A percentile compares a stretch with the other conserved stretches of the same genome.
Conservation (phyloP, 2,797 vertebrate species). For the Xiphophorus birchmanni region DNA sequence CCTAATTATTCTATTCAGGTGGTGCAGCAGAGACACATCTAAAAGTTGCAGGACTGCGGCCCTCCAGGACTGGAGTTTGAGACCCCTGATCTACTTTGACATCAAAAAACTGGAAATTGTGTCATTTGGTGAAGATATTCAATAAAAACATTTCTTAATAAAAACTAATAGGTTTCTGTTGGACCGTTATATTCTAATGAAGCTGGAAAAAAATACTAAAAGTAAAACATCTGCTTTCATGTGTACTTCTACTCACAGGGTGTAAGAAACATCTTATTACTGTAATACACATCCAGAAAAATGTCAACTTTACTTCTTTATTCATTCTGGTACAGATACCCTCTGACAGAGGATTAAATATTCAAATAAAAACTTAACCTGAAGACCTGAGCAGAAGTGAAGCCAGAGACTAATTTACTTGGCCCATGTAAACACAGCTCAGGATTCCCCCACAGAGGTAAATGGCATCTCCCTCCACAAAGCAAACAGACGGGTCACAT, state of each 20-base stretch:
- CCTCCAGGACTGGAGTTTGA: too few relatives aligned
- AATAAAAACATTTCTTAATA: background rate
- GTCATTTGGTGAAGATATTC: background rate
- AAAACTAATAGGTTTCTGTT: background rate
- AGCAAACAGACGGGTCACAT: slow-evolving; percentile 2
- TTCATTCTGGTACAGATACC: background rate
- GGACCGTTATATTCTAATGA: background rate
- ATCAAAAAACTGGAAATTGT: background rate
- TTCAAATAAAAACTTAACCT: slow-evolving; percentile 10
- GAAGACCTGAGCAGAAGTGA: background rate
- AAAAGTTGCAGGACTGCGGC: too few relatives aligned
- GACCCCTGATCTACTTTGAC: background rate
- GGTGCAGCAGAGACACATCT: too few relatives aligned
- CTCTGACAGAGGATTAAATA: background rate
- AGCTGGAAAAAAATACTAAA: background rate
- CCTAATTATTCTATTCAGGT: too few relatives aligned
- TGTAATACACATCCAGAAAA: background rate
- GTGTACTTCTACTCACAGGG: background rate
- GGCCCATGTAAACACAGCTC: slow-evolving; percentile 8
- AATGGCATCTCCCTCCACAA: background rate
- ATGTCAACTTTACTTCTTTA: background rate
- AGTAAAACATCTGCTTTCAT: background rate
- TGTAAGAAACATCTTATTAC: background rate
- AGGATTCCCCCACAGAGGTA: background rate
- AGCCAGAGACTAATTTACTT: background rate